Base-by-base conservation (phyloP, 1,140 invertebrate species). In the Drosophila nannoptera region DNA sequence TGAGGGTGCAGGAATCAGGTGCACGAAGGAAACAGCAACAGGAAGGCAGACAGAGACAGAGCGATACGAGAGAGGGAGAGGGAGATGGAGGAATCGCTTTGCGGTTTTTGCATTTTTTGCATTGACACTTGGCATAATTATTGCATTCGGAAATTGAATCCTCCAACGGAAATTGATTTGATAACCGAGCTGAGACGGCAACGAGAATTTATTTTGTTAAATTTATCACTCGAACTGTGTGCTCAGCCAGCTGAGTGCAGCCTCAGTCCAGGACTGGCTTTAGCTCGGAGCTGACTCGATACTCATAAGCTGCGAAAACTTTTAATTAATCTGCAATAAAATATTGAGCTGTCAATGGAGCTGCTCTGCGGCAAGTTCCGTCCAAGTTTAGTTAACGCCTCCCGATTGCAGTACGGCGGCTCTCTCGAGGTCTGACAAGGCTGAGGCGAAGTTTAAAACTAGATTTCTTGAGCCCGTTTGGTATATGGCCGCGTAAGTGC, bases 131-230 rank as follows among this genome's bases (percentile, higher is more conserved):
- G 81, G 70, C 77, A 86, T 88, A 88, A 86, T 88, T 88, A 88
- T 88, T 88, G 77, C 86, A 82, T 88, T 87, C 80, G 86, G 86
- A 88, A 88, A 88, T 88, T 88, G 81, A 84, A 80, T 78, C 71
- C 66, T 76, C 38, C 42, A 68, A 58, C 62, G 86, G 86, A 88
- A 88, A 88, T 88, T 88, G 86, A 82, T 86, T 88, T 86, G 73
- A 77, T 77, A 81, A 81, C 77, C 74, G 49, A 73, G 61, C 43
- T 42, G 48, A 64, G 50, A 42, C 8, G 49, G 35, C 49, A 40
- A 54, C 48, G 16, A 40, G 12, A 56, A 52, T 58, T 61, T 68
- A 38, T 64, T 71, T 71, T 35, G 63, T 61, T 67, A 12, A 60
- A 71, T 40, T 50, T 56, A 61, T 67, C 69, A 71, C 50, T 48